phyloP scores from a whole-genome alignment of 2,113 vertebrate genomes.

The Nerophis lumbriciformis region DNA sequence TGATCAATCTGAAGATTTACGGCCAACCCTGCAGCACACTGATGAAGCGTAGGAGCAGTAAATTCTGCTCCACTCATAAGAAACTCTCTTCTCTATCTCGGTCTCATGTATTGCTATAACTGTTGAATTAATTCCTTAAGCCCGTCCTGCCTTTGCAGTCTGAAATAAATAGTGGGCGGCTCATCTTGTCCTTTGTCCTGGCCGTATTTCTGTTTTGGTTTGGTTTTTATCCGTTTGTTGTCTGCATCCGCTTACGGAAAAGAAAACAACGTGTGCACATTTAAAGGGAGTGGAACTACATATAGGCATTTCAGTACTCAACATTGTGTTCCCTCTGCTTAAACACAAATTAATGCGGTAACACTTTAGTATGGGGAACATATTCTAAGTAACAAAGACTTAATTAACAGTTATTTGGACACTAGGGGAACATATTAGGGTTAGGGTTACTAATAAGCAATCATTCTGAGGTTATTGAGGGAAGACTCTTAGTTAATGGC shows the following conservation, averaged over 20 bases:
- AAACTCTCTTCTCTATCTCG: constrained; percentile 35
- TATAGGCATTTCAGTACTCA: too few relatives aligned
- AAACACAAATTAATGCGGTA: too few relatives aligned
- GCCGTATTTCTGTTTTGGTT: constrained; percentile 36
- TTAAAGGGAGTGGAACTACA: too few relatives aligned
- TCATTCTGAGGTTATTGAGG: too few relatives aligned
- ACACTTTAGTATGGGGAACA: constrained; percentile 26
- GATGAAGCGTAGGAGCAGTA: constrained; percentile 62
- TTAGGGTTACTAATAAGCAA: too few relatives aligned
- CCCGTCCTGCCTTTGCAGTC: constrained; percentile 21
- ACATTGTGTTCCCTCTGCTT: too few relatives aligned
- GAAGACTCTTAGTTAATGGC: too few relatives aligned
- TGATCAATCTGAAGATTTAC: constrained; percentile 70
- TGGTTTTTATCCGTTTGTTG: constrained; percentile 14
- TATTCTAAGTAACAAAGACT: too few relatives aligned
- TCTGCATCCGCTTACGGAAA: constrained; percentile 9
- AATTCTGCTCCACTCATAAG: constrained; percentile 57
- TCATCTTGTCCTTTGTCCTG: constrained; percentile 39
- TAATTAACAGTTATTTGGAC: too few relatives aligned
- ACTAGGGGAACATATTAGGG: too few relatives aligned
- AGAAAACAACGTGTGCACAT: background rate
- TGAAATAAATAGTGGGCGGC: constrained; percentile 39
- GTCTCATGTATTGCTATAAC: constrained; percentile 55
- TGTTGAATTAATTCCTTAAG: constrained; percentile 53
- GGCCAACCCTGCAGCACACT: constrained; percentile 52